Conservation (phyloP, 2,113 vertebrate genomes). For the Thunnus thynnus region DNA sequence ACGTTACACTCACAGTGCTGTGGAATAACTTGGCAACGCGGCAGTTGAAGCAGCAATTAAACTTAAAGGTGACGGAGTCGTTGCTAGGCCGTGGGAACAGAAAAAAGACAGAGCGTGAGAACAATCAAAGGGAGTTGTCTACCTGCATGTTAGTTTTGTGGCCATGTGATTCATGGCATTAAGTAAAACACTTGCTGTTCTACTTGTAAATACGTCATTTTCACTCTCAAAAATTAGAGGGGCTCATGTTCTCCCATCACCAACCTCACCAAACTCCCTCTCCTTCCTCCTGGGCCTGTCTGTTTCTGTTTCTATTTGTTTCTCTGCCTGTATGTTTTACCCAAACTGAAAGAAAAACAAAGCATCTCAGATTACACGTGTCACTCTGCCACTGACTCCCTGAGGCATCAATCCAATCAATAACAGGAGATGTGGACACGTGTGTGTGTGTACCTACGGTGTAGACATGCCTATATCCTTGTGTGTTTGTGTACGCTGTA, state of each 20-base stretch:
- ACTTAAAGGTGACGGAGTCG: not conserved
- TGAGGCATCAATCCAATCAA: not conserved
- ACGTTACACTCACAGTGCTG: not conserved
- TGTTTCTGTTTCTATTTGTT: too few species aligned
- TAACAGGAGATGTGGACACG: not conserved
- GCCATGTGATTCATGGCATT: not conserved
- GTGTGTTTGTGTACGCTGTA: not conserved
- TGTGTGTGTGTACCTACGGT: not conserved
- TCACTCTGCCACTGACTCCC: not conserved
- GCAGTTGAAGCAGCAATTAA: not conserved
- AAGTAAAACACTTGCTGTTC: constrained; percentile 13
- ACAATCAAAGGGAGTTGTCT: not conserved
- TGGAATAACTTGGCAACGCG: not conserved
- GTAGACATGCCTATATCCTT: not conserved
- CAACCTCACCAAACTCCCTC: not conserved
- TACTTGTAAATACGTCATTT: not conserved
- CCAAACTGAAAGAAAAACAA: not conserved
- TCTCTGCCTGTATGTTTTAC: not conserved
- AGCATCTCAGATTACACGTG: constrained; percentile 50
- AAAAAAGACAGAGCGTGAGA: constrained; percentile 8
- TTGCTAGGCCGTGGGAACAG: constrained; percentile 5
- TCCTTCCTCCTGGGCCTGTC: too few species aligned
- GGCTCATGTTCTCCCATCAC: not conserved
- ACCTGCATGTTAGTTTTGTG: not conserved
- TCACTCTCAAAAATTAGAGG: not conserved